phyloP scores from a whole-genome alignment of 1,140 invertebrate genomes.

The Paralvinella palmiformis region DNA sequence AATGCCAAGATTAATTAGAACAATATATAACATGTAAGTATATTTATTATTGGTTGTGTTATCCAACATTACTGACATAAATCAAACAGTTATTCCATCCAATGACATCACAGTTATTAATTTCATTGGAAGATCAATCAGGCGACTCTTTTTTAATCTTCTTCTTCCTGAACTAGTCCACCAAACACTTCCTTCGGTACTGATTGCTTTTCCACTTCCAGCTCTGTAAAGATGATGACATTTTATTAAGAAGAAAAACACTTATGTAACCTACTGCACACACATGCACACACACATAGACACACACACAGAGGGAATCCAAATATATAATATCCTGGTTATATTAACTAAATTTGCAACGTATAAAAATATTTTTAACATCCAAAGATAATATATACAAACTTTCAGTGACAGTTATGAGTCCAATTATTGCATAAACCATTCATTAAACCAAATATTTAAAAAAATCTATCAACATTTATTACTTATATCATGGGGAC shows the following conservation, averaged over 20 bases:
- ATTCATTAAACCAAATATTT: too few relatives aligned
- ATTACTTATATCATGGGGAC: too few relatives aligned
- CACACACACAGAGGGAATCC: background rate
- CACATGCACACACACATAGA: background rate
- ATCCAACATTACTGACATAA: too few relatives aligned
- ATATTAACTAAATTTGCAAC: background rate
- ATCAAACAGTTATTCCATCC: too few relatives aligned
- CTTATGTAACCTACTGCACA: background rate
- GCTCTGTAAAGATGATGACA: constrained; percentile 48
- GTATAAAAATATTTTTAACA: background rate
- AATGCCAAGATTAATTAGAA: too few relatives aligned
- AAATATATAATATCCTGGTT: background rate
- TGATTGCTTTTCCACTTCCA: constrained; percentile 71
- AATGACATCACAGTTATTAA: too few relatives aligned
- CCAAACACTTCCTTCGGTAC: constrained; percentile 84
- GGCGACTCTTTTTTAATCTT: too few relatives aligned
- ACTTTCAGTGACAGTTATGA: background rate
- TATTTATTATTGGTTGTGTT: too few relatives aligned
- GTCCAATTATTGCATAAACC: too few relatives aligned
- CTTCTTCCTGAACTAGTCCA: constrained; percentile 56
- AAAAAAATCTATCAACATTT: too few relatives aligned
- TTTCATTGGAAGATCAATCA: too few relatives aligned
- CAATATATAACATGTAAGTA: too few relatives aligned
- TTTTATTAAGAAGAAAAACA: constrained; percentile 9
- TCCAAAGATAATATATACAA: background rate